A percentile compares a stretch with the other conserved stretches of the same genome.
Conservation (phyloP, 2,797 vertebrate genomes). For the Oreochromis grahami region DNA sequence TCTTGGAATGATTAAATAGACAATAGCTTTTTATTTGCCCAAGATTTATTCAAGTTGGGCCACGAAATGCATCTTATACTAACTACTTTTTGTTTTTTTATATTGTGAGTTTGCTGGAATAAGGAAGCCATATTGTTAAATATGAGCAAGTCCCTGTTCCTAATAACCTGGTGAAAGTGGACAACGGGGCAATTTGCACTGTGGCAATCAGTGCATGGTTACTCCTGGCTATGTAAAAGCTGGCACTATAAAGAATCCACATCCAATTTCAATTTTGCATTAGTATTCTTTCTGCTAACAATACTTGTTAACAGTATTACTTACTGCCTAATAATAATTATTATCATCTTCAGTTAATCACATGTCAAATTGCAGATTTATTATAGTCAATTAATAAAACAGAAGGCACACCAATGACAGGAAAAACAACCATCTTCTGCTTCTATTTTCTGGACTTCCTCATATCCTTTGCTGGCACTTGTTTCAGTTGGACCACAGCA, state of each 20-base stretch:
- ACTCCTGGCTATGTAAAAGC: neutral
- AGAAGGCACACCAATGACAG: neutral
- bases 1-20: neutral
- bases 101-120: neutral
- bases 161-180: too few species aligned
- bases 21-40: neutral
- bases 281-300: neutral
- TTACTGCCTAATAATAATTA: neutral
- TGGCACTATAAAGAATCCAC: neutral
- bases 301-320: neutral
- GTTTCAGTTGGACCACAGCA: neutral
- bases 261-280: neutral
- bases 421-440: neutral
- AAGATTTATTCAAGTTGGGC: neutral
- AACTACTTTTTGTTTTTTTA: neutral
- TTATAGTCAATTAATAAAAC: neutral
- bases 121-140: neutral
- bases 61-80: neutral
- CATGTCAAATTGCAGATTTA: neutral
- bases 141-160: neutral
- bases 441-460: neutral
- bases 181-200: neutral
- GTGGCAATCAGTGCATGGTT: accelerated
- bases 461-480: neutral
- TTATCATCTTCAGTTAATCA: neutral